Conservation (phyloP, 2,113 vertebrate genomes). For the Laterallus jamaicensis region DNA sequence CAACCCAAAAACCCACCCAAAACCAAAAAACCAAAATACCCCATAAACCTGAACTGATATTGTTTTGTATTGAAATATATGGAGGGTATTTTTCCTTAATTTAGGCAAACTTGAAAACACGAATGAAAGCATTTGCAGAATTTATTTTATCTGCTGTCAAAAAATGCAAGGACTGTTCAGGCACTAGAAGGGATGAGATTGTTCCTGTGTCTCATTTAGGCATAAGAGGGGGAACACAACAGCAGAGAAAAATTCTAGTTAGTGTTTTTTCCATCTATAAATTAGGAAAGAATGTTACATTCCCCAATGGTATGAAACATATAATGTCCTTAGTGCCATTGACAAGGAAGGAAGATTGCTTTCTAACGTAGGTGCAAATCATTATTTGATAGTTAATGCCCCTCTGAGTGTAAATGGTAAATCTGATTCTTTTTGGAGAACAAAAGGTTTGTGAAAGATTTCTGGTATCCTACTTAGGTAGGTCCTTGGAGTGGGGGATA, state of each 20-base stretch:
- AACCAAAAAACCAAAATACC: too few relatives aligned
- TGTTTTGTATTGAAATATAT: neutral
- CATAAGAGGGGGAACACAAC: fast-evolving
- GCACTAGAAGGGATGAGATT: neutral
- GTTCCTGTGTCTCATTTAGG: neutral
- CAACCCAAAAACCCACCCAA: too few relatives aligned
- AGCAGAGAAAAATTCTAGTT: neutral
- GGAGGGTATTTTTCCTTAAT: neutral
- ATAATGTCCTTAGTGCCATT: neutral
- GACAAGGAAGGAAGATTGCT: neutral
- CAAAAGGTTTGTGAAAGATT: neutral
- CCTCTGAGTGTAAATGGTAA: neutral
- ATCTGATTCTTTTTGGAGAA: neutral
- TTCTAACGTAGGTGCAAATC: neutral
- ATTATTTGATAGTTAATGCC: neutral
- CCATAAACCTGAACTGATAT: neutral
- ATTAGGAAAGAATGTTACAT: neutral
- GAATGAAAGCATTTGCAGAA: neutral
- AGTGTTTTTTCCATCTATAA: neutral
- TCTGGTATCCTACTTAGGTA: neutral
- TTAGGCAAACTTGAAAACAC: neutral
- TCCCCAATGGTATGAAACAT: neutral
- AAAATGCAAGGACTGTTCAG: neutral
- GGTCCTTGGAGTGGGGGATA: neutral
- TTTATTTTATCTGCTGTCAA: neutral